Evolutionary conservation across 2,888 invertebrate genomes (phyloP).

Genomic region (Ypsolopha sequella): DNA sequence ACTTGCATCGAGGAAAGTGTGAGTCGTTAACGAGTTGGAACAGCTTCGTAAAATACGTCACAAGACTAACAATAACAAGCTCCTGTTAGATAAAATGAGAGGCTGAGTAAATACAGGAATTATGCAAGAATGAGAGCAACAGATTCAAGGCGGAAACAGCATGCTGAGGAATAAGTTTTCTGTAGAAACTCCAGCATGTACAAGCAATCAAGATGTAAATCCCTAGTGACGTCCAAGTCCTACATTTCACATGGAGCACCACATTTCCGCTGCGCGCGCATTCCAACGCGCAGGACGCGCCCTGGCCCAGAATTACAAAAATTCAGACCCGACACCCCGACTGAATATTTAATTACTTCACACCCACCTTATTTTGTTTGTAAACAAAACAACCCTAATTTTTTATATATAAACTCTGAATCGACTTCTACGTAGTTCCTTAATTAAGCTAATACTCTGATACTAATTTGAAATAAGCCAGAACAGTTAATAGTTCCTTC

Average conservation of each 20-base stretch:
- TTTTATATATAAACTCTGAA: neutral
- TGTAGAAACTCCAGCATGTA: no score
- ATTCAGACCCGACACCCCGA: slow-evolving; percentile 29
- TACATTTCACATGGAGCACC: slow-evolving; percentile 11
- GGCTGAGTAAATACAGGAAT: no score
- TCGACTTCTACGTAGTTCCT: neutral
- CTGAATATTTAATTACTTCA: neutral
- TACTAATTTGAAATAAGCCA: no score
- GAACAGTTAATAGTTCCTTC: no score
- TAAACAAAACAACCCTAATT: neutral
- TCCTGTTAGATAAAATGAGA: no score
- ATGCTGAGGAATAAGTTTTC: no score
- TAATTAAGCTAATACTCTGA: no score
- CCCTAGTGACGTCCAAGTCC: neutral
- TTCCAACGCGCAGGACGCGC: slow-evolving; percentile 58
- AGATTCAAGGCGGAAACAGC: no score
- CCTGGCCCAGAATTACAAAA: slow-evolving; percentile 38
- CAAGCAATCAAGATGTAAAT: neutral
- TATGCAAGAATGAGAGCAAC: no score
- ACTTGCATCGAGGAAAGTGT: neutral
- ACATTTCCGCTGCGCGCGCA: slow-evolving; percentile 54
- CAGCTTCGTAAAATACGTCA: no score
- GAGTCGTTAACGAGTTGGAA: no score
- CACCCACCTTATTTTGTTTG: neutral
- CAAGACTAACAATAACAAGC: no score